These are phyloP conservation scores for Strigamia transsilvanica DNA, from an alignment of 2,888 invertebrate genomes.

Conservation along the genomic window DNA sequence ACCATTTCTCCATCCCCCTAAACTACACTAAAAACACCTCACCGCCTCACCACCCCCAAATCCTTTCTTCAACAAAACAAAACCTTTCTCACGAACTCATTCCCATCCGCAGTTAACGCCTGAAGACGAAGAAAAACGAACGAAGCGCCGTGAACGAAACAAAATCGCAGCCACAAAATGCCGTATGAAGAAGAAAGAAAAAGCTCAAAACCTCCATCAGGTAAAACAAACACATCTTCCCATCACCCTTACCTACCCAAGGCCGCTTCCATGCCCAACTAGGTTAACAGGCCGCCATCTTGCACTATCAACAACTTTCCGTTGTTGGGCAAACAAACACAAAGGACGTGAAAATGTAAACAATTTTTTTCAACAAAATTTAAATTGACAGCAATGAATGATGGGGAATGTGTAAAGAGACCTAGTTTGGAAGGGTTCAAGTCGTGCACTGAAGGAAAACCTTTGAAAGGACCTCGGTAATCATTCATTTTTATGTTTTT, in stretches of 20 bases:
- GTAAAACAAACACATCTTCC: conserved; percentile 58
- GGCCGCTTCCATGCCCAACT: background rate
- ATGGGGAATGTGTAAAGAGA: conserved; percentile 31
- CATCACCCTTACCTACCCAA: background rate
- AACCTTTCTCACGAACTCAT: conserved; percentile 30
- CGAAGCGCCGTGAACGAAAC: conserved; percentile 86
- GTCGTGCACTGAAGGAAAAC: conserved; percentile 10
- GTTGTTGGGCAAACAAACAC: background rate
- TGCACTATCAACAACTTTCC: background rate
- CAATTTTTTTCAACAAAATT: background rate
- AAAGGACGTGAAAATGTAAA: background rate
- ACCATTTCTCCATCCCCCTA: too few species aligned
- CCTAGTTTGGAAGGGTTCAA: conserved; percentile 28
- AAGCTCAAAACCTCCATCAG: conserved; percentile 83
- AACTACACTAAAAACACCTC: background rate
- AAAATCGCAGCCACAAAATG: conserved; percentile 96
- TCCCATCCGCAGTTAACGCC: conserved; percentile 75
- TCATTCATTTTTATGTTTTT: conserved; percentile 34
- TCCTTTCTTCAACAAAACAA: background rate
- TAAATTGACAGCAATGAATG: background rate
- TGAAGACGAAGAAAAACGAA: conserved; percentile 88
- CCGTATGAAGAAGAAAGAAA: conserved; percentile 89
- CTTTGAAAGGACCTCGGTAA: conserved; percentile 34
- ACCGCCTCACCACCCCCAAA: too few species aligned
- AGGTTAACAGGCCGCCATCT: conserved; percentile 30